Conservation (phyloP, 1,140 invertebrate species). For the Bombus soroeensis region DNA sequence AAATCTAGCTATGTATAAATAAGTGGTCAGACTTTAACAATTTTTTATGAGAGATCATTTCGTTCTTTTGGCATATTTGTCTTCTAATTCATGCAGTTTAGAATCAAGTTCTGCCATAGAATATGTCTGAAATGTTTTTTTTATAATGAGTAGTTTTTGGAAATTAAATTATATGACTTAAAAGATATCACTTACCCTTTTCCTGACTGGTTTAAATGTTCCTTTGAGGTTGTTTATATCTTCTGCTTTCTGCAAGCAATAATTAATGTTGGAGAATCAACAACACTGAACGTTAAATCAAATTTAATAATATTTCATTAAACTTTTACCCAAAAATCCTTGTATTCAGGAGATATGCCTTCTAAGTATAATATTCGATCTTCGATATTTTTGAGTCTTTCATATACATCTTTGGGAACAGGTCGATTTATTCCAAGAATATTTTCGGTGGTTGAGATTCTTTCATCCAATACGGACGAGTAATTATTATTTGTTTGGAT, state of each 20-base stretch:
- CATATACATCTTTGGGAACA: conserved; percentile 84
- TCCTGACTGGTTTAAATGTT: conserved; percentile 48
- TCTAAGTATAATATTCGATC: conserved; percentile 86
- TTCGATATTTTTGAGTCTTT: conserved; percentile 87
- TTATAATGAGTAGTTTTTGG: not conserved
- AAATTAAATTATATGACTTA: conserved; percentile 3
- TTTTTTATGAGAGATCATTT: conserved; percentile 56
- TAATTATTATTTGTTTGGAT: conserved; percentile 55
- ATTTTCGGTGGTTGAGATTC: conserved; percentile 84
- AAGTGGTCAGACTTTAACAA: not conserved
- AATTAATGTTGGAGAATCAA: not conserved
- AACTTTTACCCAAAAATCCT: conserved; percentile 84
- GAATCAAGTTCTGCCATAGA: conserved; percentile 74
- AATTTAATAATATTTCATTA: not conserved
- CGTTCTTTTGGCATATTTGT: conserved; percentile 71
- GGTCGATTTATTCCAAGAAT: conserved; percentile 83
- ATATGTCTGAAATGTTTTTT: conserved; percentile 71
- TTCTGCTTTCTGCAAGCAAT: conserved; percentile 35
- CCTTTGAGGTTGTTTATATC: conserved; percentile 45
- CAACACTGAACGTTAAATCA: not conserved
- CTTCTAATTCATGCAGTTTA: conserved; percentile 75
- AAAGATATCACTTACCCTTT: conserved; percentile 64
- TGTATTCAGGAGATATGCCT: conserved; percentile 88
- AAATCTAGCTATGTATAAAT: not conserved
- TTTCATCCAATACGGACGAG: conserved; percentile 83